phyloP scores from a whole-genome alignment of 1,140 invertebrate species.

The Acromyrmex charruanus region DNA sequence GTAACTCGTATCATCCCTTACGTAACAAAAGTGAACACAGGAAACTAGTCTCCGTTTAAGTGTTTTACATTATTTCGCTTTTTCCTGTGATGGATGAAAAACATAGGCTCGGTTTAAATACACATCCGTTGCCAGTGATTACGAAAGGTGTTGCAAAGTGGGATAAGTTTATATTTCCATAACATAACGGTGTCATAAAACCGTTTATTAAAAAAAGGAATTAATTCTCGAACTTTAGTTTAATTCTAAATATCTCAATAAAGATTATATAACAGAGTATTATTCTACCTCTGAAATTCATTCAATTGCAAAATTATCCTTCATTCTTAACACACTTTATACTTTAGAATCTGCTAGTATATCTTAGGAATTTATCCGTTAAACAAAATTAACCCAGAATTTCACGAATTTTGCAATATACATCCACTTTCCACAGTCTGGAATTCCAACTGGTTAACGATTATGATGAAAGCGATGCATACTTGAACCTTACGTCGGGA shows the following conservation, averaged over 20 bases:
- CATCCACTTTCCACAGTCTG: not conserved
- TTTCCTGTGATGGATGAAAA: conserved; percentile 33
- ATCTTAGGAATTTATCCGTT: not conserved
- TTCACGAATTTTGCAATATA: not conserved
- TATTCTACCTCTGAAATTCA: not conserved
- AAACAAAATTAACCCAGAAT: not conserved
- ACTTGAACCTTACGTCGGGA: not conserved
- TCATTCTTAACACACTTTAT: not conserved
- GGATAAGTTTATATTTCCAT: not conserved
- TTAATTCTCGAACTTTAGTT: not conserved
- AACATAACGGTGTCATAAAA: not conserved
- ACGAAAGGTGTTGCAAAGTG: conserved; percentile 21
- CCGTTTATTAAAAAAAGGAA: not conserved
- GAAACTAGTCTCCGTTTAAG: conserved; percentile 25
- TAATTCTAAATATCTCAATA: not conserved
- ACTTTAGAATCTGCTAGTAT: not conserved
- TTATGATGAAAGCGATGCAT: not conserved
- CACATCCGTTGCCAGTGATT: conserved; percentile 36
- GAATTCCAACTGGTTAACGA: not conserved
- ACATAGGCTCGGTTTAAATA: conserved; percentile 24
- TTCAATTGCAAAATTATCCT: not conserved
- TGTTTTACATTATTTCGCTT: conserved; percentile 30
- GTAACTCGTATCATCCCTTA: conserved; percentile 30
- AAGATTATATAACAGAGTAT: not conserved
- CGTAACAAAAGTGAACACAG: conserved; percentile 31